phyloP scores from a whole-genome alignment of 2,113 vertebrate genomes.

The Glareola pratincola region DNA sequence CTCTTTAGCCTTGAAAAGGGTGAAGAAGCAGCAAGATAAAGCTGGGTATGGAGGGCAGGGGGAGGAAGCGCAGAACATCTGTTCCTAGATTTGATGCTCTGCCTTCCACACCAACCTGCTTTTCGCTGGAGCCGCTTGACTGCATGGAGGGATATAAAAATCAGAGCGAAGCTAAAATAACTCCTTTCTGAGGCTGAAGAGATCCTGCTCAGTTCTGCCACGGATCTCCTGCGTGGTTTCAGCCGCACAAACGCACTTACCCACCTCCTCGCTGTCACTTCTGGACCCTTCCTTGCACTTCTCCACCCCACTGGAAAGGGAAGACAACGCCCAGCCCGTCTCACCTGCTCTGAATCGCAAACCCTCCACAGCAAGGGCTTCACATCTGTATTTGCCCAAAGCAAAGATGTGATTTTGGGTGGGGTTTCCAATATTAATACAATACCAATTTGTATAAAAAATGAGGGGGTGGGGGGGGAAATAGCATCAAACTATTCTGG shows the following conservation, averaged over 20 bases:
- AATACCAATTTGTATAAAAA: neutral
- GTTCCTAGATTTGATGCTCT: neutral
- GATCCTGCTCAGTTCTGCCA: neutral
- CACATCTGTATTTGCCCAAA: neutral
- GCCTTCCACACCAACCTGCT: neutral
- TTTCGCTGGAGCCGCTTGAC: neutral
- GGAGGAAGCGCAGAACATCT: neutral
- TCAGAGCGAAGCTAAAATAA: neutral
- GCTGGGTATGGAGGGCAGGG: neutral
- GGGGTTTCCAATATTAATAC: neutral
- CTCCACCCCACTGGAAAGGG: neutral
- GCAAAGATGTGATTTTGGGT: neutral
- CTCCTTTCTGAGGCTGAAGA: neutral
- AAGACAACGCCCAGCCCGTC: neutral
- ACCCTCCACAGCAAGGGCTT: neutral
- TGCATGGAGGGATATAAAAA: rapidly evolving
- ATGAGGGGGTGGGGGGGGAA: rapidly evolving
- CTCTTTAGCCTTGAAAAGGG: neutral
- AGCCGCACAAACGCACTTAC: neutral
- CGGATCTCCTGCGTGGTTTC: neutral
- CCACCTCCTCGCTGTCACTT: neutral
- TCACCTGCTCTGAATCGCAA: neutral
- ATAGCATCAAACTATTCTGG: rapidly evolving
- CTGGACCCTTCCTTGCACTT: neutral
- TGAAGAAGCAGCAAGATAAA: neutral